Evolutionary conservation across 2,797 vertebrate species (phyloP).

Genomic region (Pelodytes ibericus): DNA sequence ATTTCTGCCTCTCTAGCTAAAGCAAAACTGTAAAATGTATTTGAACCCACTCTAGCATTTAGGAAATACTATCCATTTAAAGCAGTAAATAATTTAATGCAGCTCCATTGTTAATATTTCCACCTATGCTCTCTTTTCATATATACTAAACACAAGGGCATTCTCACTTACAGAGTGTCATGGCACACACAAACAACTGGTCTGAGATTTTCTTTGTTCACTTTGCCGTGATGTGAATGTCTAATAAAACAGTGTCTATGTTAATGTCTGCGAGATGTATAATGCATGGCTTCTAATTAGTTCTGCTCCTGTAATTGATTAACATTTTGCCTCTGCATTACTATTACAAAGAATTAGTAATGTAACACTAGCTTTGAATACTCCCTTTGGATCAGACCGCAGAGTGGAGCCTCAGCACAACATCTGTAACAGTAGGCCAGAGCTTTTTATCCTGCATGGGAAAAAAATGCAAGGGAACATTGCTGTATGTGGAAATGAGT

Average conservation of each 20-base stretch:
- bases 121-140: background rate
- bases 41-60: no score
- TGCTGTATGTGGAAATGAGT: conserved; percentile 33
- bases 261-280: conserved; percentile 67
- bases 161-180: background rate
- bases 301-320: conserved; percentile 66
- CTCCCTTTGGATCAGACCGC: conserved; percentile 51
- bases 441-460: conserved; percentile 28
- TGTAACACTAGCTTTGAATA: conserved; percentile 59
- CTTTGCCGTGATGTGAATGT: conserved; percentile 60
- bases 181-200: conserved; percentile 17
- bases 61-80: background rate
- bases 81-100: background rate
- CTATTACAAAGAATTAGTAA: conserved; percentile 62
- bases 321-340: conserved; percentile 65
- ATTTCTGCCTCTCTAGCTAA: no score
- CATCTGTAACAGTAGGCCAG: conserved; percentile 50
- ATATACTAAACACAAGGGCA: background rate
- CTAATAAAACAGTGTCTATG: conserved; percentile 61
- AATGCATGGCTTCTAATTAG: conserved; percentile 70
- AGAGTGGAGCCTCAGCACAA: conserved; percentile 46
- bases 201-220: conserved; percentile 58
- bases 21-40: no score
- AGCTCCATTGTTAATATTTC: background rate
- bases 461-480: conserved; percentile 47